Evolutionary conservation across 2,888 invertebrate species (phyloP), one percentile per base, ranked within the genome.

Genomic region (Pollenia labialis): DNA sequence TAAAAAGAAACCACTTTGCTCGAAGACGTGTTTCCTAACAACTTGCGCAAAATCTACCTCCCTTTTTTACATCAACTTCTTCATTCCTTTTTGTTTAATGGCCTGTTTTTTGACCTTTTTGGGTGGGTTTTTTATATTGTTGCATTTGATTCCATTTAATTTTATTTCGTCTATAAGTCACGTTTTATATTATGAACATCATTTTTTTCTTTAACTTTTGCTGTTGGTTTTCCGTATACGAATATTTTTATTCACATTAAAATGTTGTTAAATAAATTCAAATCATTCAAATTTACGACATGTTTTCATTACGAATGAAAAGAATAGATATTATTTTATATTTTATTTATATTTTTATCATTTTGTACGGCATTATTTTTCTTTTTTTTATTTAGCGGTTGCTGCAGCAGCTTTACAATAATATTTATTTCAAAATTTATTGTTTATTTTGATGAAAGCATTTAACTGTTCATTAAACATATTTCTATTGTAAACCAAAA

Each of bases 381-480:
- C 1, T 10, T 66, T 8, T 46, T 11, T n/a, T 44, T 14, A 66
- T 46, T 18, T 18, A 14, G 48, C 23, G 46, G 11, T 66, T 23
- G 66, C 10, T 66, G 23, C 12, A 9, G 8, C 12, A 1, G 8
- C 10, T 18, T 16, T 54, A 23, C 4, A 23, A 56, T 18, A 54
- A 54, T 18, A 54, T 56, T 48, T 48, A 32, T 32, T 64, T 46
- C 23, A 18, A 50, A 46, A 32, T 54, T 16, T 48, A 56, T 68
- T 46, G 56, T 62, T 71, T 44, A 44, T 60, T 80, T 80, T 71
- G 71, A 44, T 80, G 71, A 32, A 62, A 80, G 44, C 18, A 71
- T 71, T 80, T 80, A 62, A 44, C 50, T 80, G 80, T 71, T 52
- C 80, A 80, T 62, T 71, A 71, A 71, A 69, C 69, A 69, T 58